Conservation (phyloP, 2,797 vertebrate genomes). For the Perodicticus potto region DNA sequence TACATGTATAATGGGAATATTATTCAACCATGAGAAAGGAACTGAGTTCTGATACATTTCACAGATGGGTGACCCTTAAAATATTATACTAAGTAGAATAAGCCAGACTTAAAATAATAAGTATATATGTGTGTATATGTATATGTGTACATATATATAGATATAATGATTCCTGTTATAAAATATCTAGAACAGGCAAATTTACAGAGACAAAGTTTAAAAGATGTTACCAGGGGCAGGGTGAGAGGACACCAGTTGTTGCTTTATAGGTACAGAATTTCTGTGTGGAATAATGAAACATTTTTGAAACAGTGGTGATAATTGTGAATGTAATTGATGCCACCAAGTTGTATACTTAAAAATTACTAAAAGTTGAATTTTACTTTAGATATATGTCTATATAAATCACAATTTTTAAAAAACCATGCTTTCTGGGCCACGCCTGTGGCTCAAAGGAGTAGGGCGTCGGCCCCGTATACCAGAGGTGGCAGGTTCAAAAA, state of each 20-base stretch:
- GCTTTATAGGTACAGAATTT: not conserved
- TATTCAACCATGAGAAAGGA: not conserved
- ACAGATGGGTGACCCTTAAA: not conserved
- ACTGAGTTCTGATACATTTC: not conserved
- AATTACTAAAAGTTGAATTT: not conserved
- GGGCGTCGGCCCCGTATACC: too few relatives aligned
- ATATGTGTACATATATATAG: too few relatives aligned
- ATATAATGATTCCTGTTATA: not conserved
- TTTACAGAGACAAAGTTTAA: not conserved
- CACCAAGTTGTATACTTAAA: not conserved
- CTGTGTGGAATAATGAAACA: not conserved
- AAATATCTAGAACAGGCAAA: not conserved
- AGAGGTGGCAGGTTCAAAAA: too few relatives aligned
- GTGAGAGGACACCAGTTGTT: not conserved
- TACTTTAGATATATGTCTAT: not conserved
- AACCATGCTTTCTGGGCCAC: too few relatives aligned
- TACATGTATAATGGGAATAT: not conserved
- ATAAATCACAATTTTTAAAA: not conserved
- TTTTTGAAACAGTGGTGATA: not conserved
- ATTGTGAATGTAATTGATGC: not conserved
- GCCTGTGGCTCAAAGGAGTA: too few relatives aligned
- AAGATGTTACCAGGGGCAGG: not conserved
- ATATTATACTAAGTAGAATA: not conserved
- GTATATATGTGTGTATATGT: too few relatives aligned
- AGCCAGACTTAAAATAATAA: too few relatives aligned